A percentile compares a stretch with the other conserved stretches of the same genome.
These are phyloP conservation scores for Cistogaster globosa DNA, from an alignment of 2,888 invertebrate species.

Conservation along the genomic window DNA sequence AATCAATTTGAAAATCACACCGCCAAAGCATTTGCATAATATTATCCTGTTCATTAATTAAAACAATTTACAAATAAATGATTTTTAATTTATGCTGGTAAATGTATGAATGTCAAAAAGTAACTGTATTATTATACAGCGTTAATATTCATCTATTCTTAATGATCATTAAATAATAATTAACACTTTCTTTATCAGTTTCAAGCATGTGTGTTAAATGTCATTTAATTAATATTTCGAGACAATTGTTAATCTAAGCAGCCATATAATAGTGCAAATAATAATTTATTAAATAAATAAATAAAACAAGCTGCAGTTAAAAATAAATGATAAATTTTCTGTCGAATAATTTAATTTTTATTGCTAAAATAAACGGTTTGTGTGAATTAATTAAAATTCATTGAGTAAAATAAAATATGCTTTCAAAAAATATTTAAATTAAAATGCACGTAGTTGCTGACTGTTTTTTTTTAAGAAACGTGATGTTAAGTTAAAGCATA, in stretches of 20 bases:
- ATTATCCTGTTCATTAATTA: not conserved
- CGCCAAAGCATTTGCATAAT: not conserved
- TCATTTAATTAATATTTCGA: slow-evolving; percentile 32
- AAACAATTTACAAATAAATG: slow-evolving; percentile 16
- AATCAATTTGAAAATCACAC: not conserved
- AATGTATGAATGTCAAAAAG: slow-evolving; percentile 4
- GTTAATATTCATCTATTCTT: not conserved
- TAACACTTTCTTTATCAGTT: slow-evolving; percentile 25
- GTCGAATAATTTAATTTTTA: too few relatives aligned
- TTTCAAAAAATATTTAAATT: too few relatives aligned
- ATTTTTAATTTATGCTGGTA: not conserved
- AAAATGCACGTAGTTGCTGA: too few relatives aligned
- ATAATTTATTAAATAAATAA: too few relatives aligned
- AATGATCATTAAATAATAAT: slow-evolving; percentile 2
- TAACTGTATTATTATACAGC: slow-evolving; percentile 3
- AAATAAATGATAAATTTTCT: too few relatives aligned
- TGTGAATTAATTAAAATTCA: too few relatives aligned
- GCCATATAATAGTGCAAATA: not conserved
- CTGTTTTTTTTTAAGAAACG: too few relatives aligned
- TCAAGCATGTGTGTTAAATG: slow-evolving; percentile 24
- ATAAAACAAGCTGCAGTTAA: too few relatives aligned
- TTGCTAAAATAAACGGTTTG: too few relatives aligned
- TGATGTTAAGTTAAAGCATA: too few relatives aligned
- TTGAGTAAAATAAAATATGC: too few relatives aligned
- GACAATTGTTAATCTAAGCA: not conserved